phyloP scores from a whole-genome alignment of 2,888 invertebrate genomes.

The Hirtodrosophila alboralis region DNA sequence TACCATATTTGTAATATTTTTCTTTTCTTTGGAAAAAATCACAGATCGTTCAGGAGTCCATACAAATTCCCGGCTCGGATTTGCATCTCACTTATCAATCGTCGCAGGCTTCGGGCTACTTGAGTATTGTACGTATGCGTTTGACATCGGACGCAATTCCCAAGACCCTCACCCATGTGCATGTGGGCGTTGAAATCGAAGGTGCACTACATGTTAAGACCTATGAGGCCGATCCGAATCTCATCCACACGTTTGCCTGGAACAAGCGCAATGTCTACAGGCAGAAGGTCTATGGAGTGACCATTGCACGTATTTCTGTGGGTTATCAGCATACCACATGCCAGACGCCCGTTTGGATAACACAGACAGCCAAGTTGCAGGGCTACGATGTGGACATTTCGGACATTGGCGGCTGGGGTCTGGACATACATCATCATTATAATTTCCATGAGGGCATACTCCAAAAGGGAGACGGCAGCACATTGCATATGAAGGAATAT shows the following conservation, averaged over 20 bases:
- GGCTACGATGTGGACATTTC: conserved; percentile 98
- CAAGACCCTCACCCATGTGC: conserved; percentile 92
- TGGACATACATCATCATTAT: conserved; percentile 99
- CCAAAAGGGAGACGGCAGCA: conserved; percentile 98
- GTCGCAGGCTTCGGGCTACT: conserved; percentile 96
- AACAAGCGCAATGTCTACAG: conserved; percentile 98
- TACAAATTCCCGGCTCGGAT: conserved; percentile 96
- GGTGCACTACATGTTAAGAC: conserved; percentile 95
- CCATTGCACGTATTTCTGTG: conserved; percentile 93
- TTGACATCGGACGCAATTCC: conserved; percentile 93
- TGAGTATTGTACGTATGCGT: conserved; percentile 96
- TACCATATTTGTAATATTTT: conserved; percentile 28
- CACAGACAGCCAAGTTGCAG: conserved; percentile 95
- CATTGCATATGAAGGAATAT: conserved; percentile 96
- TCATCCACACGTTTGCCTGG: conserved; percentile 99
- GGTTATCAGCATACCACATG: conserved; percentile 98
- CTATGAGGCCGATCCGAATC: conserved; percentile 97
- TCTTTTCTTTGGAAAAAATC: conserved; percentile 36
- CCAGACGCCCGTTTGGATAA: conserved; percentile 95
- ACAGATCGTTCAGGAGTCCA: conserved; percentile 98
- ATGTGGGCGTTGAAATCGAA: conserved; percentile 96
- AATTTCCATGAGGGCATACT: conserved; percentile 99
- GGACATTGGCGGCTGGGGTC: conserved; percentile 98
- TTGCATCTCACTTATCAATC: conserved; percentile 98
- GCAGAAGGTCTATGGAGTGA: conserved; percentile 96